A percentile compares a stretch with the other conserved stretches of the same genome.
Conservation (phyloP, 2,797 vertebrate species). For the Anisognathus igniventris region DNA sequence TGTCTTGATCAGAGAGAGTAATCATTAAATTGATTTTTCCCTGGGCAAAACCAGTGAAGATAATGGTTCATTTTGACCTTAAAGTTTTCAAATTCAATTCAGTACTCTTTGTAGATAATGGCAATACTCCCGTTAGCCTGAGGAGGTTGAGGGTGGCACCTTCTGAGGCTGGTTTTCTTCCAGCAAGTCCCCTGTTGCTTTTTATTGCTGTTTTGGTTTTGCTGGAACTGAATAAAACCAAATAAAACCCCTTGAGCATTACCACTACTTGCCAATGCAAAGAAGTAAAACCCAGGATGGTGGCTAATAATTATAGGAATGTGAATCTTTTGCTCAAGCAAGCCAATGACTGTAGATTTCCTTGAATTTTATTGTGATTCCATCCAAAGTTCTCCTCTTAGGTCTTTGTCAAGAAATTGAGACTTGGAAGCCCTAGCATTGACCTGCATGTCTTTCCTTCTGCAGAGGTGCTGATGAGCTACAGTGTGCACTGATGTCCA, state of each 20-base stretch:
- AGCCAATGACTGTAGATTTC: not conserved
- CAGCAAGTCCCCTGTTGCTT: not conserved
- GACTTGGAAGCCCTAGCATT: not conserved
- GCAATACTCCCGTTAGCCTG: not conserved
- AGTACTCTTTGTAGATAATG: not conserved
- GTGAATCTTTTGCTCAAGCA: not conserved
- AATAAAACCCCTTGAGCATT: not conserved
- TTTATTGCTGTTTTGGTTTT: not conserved
- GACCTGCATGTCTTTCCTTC: not conserved
- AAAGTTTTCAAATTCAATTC: not conserved
- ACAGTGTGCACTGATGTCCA: not conserved
- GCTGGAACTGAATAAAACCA: not conserved
- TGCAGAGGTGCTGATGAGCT: not conserved
- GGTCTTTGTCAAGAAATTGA: not conserved
- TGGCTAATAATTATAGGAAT: not conserved
- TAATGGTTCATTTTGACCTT: not conserved
- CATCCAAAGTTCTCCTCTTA: not conserved
- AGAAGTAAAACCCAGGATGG: not conserved
- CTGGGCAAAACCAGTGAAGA: not conserved
- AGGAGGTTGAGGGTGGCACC: not conserved
- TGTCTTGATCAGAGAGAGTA: not conserved
- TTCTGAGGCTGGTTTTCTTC: not conserved
- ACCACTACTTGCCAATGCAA: not conserved
- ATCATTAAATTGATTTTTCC: not conserved
- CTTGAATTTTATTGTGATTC: not conserved